A percentile compares a stretch with the other conserved stretches of the same genome.
These are phyloP conservation scores for Unio pictorum DNA, from an alignment of 2,888 invertebrate genomes.

Conservation along the genomic window DNA sequence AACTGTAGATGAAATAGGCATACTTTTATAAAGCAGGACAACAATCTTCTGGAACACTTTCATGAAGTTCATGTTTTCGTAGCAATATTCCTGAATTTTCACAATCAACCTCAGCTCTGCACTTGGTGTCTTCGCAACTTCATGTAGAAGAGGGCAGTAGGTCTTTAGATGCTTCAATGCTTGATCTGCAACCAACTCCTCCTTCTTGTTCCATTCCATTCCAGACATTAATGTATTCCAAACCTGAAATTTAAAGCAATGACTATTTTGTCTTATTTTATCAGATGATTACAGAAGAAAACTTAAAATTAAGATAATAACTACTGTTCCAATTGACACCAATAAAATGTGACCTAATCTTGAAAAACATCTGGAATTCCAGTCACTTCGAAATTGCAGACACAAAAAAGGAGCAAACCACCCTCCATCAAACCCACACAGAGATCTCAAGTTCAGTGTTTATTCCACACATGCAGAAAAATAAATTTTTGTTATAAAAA, in stretches of 20 bases:
- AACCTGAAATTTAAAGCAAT: constrained; percentile 75
- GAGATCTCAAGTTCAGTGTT: too few species aligned
- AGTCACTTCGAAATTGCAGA: too few species aligned
- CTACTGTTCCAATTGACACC: not conserved
- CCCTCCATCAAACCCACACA: too few species aligned
- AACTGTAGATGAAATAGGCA: constrained; percentile 28
- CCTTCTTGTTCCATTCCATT: constrained; percentile 99
- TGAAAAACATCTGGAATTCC: too few species aligned
- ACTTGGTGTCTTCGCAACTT: constrained; percentile 88
- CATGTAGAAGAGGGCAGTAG: constrained; percentile 88
- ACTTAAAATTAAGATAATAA: not conserved
- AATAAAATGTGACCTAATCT: not conserved
- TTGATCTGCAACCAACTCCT: constrained; percentile 95
- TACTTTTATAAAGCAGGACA: constrained; percentile 94
- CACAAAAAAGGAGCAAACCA: too few species aligned
- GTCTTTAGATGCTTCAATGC: constrained; percentile 80
- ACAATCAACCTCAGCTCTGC: constrained; percentile 90
- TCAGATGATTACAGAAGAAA: not conserved
- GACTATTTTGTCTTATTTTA: not conserved
- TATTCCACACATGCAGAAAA: too few species aligned
- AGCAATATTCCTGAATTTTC: constrained; percentile 97
- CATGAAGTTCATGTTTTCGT: constrained; percentile 99
- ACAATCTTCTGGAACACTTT: constrained; percentile 98
- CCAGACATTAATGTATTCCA: constrained; percentile 96
- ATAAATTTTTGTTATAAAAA: too few species aligned